Percentiles rank a stretch among this genome's conserved stretches.
Evolutionary conservation across 2,797 vertebrate species (phyloP).

Genomic region (Capromys pilorides): DNA sequence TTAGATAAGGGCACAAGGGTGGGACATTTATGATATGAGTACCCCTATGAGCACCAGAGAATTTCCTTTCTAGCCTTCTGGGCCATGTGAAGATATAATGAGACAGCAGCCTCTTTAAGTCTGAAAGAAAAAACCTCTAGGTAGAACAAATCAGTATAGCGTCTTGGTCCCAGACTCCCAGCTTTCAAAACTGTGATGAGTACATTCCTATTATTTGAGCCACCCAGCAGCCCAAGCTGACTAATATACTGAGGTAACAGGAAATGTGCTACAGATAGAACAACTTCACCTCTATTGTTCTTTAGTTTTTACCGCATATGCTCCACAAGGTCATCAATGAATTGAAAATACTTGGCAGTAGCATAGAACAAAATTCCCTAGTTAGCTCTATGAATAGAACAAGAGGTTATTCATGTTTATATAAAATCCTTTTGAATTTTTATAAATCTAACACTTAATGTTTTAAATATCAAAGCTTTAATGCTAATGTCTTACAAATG

Average conservation of each 20-base stretch:
- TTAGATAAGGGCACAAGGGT: not conserved
- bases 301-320: not conserved
- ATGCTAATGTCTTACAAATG: slow-evolving; percentile 21
- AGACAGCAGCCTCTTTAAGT: not conserved
- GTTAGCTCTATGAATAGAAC: not conserved
- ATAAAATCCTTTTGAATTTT: not conserved
- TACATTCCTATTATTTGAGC: not conserved
- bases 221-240: not conserved
- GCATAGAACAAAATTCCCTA: not conserved
- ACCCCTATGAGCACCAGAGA: not conserved
- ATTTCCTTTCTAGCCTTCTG: not conserved
- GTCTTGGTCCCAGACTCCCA: not conserved
- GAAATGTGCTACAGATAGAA: not conserved
- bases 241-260: not conserved
- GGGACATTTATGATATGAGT: not conserved
- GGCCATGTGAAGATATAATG: not conserved
- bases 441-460: not conserved
- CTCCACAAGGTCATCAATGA: not conserved
- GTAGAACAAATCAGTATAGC: not conserved
- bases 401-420: not conserved
- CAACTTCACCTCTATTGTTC: not conserved
- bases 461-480: not conserved
- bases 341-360: not conserved
- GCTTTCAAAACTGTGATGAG: not conserved
- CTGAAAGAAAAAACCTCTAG: not conserved